Evolutionary conservation across 1,140 invertebrate species (phyloP).

Genomic region (Musca domestica): DNA sequence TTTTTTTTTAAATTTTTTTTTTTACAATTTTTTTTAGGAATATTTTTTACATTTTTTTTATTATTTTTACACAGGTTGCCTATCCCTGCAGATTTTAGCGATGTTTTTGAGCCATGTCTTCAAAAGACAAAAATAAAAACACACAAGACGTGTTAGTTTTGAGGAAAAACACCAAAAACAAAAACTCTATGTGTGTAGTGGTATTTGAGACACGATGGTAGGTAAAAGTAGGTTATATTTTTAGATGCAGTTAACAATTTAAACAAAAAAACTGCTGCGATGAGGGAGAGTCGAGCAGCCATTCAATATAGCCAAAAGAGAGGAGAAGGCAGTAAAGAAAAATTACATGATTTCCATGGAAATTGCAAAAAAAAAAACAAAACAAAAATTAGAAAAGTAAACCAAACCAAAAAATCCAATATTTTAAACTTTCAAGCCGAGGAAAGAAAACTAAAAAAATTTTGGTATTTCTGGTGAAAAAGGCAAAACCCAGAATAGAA

Average conservation of each 20-base stretch:
- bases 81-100: too few relatives aligned
- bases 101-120: too few relatives aligned
- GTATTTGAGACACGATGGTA: too few relatives aligned
- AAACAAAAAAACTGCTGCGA: not conserved
- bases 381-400: not conserved
- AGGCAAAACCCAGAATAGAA: too few relatives aligned
- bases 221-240: slow-evolving; percentile 13
- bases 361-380: not conserved
- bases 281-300: not conserved
- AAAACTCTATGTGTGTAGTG: not conserved
- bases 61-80: too few relatives aligned
- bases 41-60: too few relatives aligned
- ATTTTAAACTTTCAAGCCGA: slow-evolving; percentile 6
- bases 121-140: not conserved
- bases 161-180: not conserved
- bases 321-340: not conserved
- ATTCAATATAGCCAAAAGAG: not conserved
- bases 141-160: not conserved
- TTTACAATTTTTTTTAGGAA: too few relatives aligned
- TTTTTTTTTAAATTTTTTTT: too few relatives aligned
- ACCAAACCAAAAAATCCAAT: slow-evolving; percentile 1
- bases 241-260: slow-evolving; percentile 8
- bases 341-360: not conserved
- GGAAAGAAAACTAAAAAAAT: not conserved
- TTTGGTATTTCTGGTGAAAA: not conserved